Percentiles rank a stretch among this genome's conserved stretches.
These are phyloP conservation scores for Microdon myrmicae DNA, from an alignment of 2,888 invertebrate species.

Conservation along the genomic window DNA sequence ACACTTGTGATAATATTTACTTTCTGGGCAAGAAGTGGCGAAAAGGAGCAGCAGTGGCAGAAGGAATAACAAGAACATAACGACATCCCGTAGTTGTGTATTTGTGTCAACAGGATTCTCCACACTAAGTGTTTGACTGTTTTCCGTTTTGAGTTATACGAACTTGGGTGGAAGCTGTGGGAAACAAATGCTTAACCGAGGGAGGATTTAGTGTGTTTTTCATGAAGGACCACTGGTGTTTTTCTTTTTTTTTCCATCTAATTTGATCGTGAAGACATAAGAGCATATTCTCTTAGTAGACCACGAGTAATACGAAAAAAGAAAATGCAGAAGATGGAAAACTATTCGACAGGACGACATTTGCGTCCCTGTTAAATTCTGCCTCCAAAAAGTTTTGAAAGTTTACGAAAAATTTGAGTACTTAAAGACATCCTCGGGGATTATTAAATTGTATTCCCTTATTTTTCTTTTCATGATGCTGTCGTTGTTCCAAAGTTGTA, in stretches of 20 bases:
- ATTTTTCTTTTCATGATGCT: too few relatives aligned
- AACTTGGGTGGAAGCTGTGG: conserved; percentile 18
- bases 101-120: conserved; percentile 50
- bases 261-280: conserved; percentile 26
- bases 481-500: too few relatives aligned
- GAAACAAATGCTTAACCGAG: conserved; percentile 22
- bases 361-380: too few relatives aligned
- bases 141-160: conserved; percentile 26
- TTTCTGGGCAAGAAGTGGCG: conserved; percentile 55
- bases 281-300: too few relatives aligned
- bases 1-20: conserved; percentile 68
- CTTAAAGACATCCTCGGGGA: too few relatives aligned
- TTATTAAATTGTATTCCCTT: too few relatives aligned
- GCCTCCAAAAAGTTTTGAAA: too few relatives aligned
- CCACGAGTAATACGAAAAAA: conserved; percentile 42
- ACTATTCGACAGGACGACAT: too few relatives aligned
- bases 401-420: too few relatives aligned
- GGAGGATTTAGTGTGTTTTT: conserved; percentile 27
- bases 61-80: conserved; percentile 31
- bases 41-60: conserved; percentile 8
- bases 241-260: conserved; percentile 10
- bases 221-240: conserved; percentile 7
- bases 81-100: conserved; percentile 57
- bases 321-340: conserved; percentile 3
- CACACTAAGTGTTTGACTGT: conserved; percentile 48